These are phyloP conservation scores for Erpobdella octoculata DNA, from an alignment of 2,888 invertebrate genomes.

Conservation along the genomic window DNA sequence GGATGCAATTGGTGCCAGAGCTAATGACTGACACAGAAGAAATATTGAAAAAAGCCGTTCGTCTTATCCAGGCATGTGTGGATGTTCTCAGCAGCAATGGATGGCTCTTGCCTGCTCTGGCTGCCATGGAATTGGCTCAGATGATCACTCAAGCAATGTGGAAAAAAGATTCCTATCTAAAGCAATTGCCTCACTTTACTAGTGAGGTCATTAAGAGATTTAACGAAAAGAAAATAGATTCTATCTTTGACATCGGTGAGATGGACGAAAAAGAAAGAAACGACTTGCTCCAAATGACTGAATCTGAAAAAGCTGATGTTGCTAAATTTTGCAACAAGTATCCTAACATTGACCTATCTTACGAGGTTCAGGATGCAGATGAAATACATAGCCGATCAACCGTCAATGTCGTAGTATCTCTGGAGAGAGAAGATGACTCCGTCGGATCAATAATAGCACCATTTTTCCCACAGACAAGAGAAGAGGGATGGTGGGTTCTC, in stretches of 20 bases:
- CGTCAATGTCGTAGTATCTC: conserved; percentile 78
- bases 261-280: conserved; percentile 79
- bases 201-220: conserved; percentile 80
- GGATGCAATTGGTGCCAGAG: conserved; percentile 88
- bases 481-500: conserved; percentile 82
- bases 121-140: conserved; percentile 98
- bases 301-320: conserved; percentile 89
- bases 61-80: conserved; percentile 68
- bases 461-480: conserved; percentile 77
- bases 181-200: conserved; percentile 91
- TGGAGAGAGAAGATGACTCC: conserved; percentile 93
- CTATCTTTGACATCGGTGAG: conserved; percentile 91
- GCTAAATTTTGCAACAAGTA: conserved; percentile 97
- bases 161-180: conserved; percentile 93
- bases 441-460: conserved; percentile 95
- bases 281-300: conserved; percentile 62
- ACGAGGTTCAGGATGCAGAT: conserved; percentile 77
- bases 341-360: conserved; percentile 91
- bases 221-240: conserved; percentile 79
- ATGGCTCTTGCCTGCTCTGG: conserved; percentile 94
- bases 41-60: conserved; percentile 63
- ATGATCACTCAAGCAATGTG: conserved; percentile 99
- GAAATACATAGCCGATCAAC: conserved; percentile 56
- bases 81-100: conserved; percentile 87
- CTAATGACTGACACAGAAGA: conserved; percentile 88